Evolutionary conservation across 2,797 vertebrate species (phyloP), one percentile per base, ranked within the genome.

Genomic region (Myoxocephalus aenaeus): DNA sequence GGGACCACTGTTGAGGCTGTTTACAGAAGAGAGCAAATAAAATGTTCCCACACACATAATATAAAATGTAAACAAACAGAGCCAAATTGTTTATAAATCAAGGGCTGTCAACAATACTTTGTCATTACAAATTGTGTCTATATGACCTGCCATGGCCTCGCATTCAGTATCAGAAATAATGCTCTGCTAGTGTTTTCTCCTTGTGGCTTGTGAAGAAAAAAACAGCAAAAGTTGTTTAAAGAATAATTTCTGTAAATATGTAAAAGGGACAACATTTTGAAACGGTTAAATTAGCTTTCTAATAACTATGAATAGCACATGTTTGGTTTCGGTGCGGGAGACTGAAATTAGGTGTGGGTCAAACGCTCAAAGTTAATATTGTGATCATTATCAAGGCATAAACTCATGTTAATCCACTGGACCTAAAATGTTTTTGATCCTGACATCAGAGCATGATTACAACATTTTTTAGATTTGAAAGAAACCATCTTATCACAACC

Each of bases 71-170:
- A 70, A 70, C 20, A 66, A 81, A 69, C 32, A 0, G 66, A 57
- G 14, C 9, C 1, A 64, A 38, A 62, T 53, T 61, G 58, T 77
- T 65, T 51, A 32, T 62, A 15, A 22, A 29, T 59, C 9, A 65
- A 18, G 42, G 29, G 14, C 4, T 42, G 46, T 63, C 56, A 69
- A 67, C 22, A 54, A 59, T 62, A 48, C 12, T 51, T 44, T 65
- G 53, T 78, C 70, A 65, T 73, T 70, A 70, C 14, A 62, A 65
- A 77, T 36, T 9, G 27, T 77, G 27, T 65, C 18, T 51, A 15
- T 42, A 22, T 70, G 14, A 20, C 15, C 25, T 6, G 6, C 4
- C 13, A 5, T 7, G 32, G 3, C 13, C 38, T 22, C 11, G 8
- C 3, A 22, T 10, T 63, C 11, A 51, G 38, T 27, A 12, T 46